These are phyloP conservation scores for Tethea ocularis DNA, from an alignment of 2,888 invertebrate species.

Conservation along the genomic window DNA sequence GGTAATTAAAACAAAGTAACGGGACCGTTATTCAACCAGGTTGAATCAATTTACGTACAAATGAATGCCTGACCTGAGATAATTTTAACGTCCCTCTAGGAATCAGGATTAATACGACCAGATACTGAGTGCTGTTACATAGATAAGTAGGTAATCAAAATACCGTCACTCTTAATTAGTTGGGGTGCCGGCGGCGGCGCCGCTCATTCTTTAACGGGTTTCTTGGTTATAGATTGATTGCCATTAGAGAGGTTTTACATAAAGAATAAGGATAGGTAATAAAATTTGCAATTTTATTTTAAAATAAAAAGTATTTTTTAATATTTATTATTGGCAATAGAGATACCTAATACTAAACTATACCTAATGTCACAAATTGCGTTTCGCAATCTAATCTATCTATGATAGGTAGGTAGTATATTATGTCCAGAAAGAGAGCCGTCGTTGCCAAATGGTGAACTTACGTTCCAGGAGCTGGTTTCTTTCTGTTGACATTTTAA, in stretches of 20 bases:
- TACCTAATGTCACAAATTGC: too few species aligned
- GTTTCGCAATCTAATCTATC: too few species aligned
- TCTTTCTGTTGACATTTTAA: too few species aligned
- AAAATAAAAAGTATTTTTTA: too few species aligned
- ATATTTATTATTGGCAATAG: too few species aligned
- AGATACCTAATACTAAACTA: too few species aligned
- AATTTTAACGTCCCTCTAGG: conserved; percentile 61
- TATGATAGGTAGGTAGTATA: too few species aligned
- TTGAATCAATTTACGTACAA: conserved; percentile 53
- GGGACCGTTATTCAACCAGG: conserved; percentile 22
- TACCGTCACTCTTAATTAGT: conserved; percentile 77
- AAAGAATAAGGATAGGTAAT: background rate
- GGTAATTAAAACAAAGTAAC: conserved; percentile 21
- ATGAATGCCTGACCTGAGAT: conserved; percentile 62
- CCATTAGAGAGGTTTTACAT: background rate
- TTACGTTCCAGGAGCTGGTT: too few species aligned
- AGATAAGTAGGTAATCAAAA: conserved; percentile 78
- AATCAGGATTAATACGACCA: conserved; percentile 66
- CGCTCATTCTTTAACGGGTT: conserved; percentile 33
- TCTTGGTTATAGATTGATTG: conserved; percentile 2
- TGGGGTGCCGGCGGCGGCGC: conserved; percentile 55
- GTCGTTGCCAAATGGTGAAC: too few species aligned
- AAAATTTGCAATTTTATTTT: background rate
- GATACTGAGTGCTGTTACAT: conserved; percentile 62
- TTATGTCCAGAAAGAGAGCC: too few species aligned